Conservation (phyloP, 2,888 invertebrate species). For the Cistogaster globosa region DNA sequence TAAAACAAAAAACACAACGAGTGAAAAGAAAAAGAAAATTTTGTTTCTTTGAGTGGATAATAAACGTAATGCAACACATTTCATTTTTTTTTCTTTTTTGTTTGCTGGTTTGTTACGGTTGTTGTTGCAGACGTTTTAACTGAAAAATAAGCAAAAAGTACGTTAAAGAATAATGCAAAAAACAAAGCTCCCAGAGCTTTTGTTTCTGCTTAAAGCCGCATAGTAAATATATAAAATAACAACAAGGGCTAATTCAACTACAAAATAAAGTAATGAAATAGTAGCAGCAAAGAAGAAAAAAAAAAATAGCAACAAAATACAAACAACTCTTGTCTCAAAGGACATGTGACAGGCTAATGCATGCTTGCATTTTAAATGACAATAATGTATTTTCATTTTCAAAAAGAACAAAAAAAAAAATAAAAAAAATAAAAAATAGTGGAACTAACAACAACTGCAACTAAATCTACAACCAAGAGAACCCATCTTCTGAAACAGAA, state of each 20-base stretch:
- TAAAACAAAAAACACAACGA: conserved; percentile 13
- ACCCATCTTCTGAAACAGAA: conserved; percentile 46
- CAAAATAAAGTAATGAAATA: conserved; percentile 57
- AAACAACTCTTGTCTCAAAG: conserved; percentile 77
- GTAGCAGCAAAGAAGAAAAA: conserved; percentile 31
- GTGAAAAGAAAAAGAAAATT: conserved; percentile 61
- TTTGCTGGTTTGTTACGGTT: conserved; percentile 28
- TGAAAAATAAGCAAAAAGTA: conserved; percentile 46
- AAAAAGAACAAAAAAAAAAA: conserved; percentile 45
- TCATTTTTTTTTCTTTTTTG: conserved; percentile 49
- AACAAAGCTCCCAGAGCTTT: conserved; percentile 64
- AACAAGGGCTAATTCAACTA: conserved; percentile 56
- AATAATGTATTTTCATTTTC: conserved; percentile 81
- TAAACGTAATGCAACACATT: conserved; percentile 71
- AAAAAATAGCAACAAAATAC: conserved; percentile 19
- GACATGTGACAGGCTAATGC: conserved; percentile 82
- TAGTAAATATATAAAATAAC: conserved; percentile 59
- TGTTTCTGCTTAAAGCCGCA: conserved; percentile 68
- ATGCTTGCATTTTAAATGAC: conserved; percentile 82
- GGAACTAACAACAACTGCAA: conserved; percentile 29
- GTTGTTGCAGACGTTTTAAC: conserved; percentile 42
- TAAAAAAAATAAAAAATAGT: conserved; percentile 28
- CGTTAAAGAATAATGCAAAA: conserved; percentile 67
- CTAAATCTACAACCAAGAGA: conserved; percentile 45
- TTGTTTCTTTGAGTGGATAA: conserved; percentile 69